phyloP scores from a whole-genome alignment of 2,113 vertebrate species.

The Lanius ludovicianus region DNA sequence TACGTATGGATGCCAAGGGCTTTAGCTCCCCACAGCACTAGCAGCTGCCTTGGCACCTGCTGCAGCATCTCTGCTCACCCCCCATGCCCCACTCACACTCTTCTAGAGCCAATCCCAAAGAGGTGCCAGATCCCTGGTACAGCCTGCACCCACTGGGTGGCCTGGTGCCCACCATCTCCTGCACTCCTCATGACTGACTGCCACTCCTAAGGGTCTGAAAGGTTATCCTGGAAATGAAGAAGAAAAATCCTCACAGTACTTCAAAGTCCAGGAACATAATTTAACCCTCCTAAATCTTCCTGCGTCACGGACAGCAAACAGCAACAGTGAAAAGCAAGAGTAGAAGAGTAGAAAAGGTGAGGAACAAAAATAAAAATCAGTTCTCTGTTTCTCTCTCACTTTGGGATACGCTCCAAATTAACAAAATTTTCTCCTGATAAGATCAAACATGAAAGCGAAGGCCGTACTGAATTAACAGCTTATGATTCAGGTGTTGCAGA shows the following conservation, averaged over 20 bases:
- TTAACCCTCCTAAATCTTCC: neutral
- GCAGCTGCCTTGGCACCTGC: neutral
- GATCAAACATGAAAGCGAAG: neutral
- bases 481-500: neutral
- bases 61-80: neutral
- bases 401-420: neutral
- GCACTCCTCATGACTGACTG: neutral
- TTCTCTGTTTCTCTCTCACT: neutral
- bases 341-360: neutral
- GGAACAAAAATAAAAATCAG: neutral
- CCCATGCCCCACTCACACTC: fast-evolving
- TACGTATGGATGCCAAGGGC: neutral
- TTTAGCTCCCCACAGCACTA: neutral
- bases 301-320: neutral
- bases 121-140: fast-evolving
- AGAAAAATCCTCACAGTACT: neutral
- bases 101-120: neutral
- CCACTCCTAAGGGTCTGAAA: neutral
- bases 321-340: neutral
- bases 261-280: neutral
- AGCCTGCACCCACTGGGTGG: no score
- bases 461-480: neutral
- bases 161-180: fast-evolving
- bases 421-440: neutral
- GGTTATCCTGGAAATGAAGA: neutral